Conservation (phyloP, 2,888 invertebrate species). For the Perizoma affinitatum region DNA sequence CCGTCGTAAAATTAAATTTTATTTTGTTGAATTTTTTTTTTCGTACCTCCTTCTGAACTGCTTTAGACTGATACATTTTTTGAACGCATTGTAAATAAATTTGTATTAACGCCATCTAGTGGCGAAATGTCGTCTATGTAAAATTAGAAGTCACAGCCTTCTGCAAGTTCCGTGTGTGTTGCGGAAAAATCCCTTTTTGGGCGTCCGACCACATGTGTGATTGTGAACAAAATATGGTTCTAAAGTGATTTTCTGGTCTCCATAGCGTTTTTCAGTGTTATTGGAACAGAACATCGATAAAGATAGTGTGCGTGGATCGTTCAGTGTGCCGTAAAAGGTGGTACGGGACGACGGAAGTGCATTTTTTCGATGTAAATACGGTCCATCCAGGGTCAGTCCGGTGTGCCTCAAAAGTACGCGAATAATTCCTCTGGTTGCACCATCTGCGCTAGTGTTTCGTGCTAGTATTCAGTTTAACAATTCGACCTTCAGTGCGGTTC, state of each 20-base stretch:
- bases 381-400: conserved; percentile 78
- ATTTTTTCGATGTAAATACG: conserved; percentile 83
- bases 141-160: conserved; percentile 83
- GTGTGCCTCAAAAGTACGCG: conserved; percentile 73
- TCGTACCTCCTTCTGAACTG: no score
- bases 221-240: conserved; percentile 81
- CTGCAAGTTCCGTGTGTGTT: conserved; percentile 83
- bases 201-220: conserved; percentile 88
- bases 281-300: conserved; percentile 60
- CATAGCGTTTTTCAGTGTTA: conserved; percentile 64
- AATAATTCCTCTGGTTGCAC: conserved; percentile 63
- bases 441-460: conserved; percentile 53
- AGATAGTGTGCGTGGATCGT: conserved; percentile 65
- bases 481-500: conserved; percentile 68
- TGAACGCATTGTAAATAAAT: conserved; percentile 59
- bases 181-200: conserved; percentile 87
- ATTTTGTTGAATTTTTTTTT: no score
- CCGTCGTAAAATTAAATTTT: no score
- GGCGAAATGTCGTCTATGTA: conserved; percentile 69
- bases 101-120: conserved; percentile 68
- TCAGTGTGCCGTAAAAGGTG: conserved; percentile 68
- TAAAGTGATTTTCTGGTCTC: conserved; percentile 70
- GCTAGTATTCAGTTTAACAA: conserved; percentile 57
- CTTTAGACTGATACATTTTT: conserved; percentile 1
- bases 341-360: conserved; percentile 77